phyloP scores from a whole-genome alignment of 1,140 invertebrate species.

The Pemphigus obesinymphae region DNA sequence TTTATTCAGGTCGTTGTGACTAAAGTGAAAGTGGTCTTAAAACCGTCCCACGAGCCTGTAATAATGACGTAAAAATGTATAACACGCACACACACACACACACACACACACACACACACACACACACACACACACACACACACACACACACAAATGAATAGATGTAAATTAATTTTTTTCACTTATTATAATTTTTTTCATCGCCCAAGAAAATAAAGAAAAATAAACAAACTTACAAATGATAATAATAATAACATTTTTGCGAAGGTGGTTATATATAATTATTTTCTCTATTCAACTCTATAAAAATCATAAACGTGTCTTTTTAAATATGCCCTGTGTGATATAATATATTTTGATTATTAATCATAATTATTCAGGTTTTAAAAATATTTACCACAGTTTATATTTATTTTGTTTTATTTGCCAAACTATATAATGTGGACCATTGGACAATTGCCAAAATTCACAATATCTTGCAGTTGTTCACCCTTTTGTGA shows the following conservation, averaged over 20 bases:
- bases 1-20: constrained; percentile 34
- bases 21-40: constrained; percentile 36
- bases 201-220: background rate
- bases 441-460: background rate
- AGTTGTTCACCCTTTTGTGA: background rate
- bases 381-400: background rate
- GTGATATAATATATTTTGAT: background rate
- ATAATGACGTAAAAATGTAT: constrained; percentile 37
- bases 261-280: background rate
- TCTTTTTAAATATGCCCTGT: background rate
- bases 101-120: no score
- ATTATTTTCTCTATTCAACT: constrained; percentile 1
- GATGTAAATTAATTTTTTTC: constrained; percentile 29
- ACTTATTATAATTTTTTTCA: background rate
- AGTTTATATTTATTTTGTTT: background rate
- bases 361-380: background rate
- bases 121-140: no score
- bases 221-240: background rate
- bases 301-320: background rate
- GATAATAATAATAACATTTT: no score
- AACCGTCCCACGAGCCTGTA: constrained; percentile 20
- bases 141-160: no score
- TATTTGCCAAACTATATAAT: background rate
- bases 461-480: background rate
- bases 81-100: background rate